These are phyloP conservation scores for Xiphorhynchus elegans DNA, from an alignment of 2,113 vertebrate genomes.

Conservation along the genomic window DNA sequence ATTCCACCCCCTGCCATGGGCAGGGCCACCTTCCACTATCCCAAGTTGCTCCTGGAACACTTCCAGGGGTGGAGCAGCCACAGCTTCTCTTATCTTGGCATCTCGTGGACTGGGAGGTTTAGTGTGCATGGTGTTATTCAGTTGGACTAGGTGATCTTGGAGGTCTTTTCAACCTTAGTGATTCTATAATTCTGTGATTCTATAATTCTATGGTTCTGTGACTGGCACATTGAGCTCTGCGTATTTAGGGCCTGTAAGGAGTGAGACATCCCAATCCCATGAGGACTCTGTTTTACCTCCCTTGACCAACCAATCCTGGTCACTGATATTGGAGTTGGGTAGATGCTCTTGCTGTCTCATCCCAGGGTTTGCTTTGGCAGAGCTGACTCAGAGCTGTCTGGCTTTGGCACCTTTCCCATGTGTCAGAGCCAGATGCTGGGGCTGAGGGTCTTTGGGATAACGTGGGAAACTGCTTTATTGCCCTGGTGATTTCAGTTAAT, in stretches of 20 bases:
- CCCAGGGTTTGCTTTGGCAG: neutral
- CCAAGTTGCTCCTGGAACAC: neutral
- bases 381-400: neutral
- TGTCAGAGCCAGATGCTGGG: neutral
- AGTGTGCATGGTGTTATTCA: neutral
- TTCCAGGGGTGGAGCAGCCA: neutral
- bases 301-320: neutral
- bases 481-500: neutral
- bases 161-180: neutral
- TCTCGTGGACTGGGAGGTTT: neutral
- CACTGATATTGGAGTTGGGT: rapidly evolving
- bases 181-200: neutral
- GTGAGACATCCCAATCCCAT: neutral
- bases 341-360: rapidly evolving
- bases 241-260: neutral
- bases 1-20: neutral
- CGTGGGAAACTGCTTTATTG: neutral
- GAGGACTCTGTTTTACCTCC: neutral
- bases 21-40: neutral
- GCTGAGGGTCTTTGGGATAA: neutral
- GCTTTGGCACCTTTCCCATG: neutral
- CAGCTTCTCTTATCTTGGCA: neutral
- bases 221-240: neutral
- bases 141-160: neutral
- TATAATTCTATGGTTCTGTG: neutral